These are phyloP conservation scores for Apostichopus japonicus DNA, from an alignment of 35 echinoderm and acorn worm species.

Conservation along the genomic window DNA sequence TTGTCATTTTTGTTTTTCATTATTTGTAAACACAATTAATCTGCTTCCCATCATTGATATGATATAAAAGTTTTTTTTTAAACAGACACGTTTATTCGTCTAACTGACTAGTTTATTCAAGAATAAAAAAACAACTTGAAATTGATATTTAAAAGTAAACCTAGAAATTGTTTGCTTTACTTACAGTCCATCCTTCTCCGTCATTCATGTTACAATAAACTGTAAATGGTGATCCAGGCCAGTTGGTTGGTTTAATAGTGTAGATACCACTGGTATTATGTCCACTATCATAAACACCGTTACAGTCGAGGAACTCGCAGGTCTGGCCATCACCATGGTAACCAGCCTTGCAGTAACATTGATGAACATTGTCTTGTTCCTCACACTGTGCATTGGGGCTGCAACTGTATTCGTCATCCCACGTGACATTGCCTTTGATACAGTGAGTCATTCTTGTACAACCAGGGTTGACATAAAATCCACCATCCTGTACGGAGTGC, in stretches of 20 bases:
- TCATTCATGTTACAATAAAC: background rate
- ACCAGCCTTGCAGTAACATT: conserved; percentile 20
- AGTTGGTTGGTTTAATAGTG: background rate
- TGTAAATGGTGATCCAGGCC: background rate
- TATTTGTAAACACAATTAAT: no score
- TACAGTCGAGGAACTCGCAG: background rate
- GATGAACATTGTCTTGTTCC: background rate
- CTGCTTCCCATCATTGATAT: no score
- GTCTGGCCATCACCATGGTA: background rate
- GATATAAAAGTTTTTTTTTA: no score
- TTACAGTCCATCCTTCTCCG: background rate
- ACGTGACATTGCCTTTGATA: background rate
- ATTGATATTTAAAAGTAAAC: no score
- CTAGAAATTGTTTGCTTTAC: no score
- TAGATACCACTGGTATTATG: background rate
- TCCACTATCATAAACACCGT: background rate
- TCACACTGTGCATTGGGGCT: background rate
- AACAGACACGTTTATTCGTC: no score
- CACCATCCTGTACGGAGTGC: background rate
- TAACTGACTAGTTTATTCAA: no score
- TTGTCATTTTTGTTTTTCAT: no score
- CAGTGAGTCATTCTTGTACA: background rate
- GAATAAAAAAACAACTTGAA: no score
- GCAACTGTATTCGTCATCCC: background rate
- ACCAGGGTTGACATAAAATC: background rate